Conservation (phyloP, 2,888 invertebrate species). For the Morpho deidamia region DNA sequence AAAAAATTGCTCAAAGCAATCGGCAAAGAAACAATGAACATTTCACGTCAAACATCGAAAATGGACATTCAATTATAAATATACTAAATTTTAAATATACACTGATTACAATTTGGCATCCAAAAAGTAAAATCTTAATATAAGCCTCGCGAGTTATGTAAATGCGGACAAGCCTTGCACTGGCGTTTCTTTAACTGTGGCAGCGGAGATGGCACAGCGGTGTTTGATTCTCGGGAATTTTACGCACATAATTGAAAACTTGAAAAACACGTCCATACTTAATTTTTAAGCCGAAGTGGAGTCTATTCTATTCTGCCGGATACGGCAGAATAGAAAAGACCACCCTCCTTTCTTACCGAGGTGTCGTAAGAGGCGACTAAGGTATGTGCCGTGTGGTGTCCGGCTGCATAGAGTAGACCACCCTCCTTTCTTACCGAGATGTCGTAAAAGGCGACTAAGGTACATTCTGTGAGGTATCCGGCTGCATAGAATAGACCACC, state of each 20-base stretch:
- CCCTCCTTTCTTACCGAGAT: too few relatives aligned
- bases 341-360: too few relatives aligned
- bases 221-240: conserved; percentile 8
- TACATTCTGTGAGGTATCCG: too few relatives aligned
- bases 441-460: too few relatives aligned
- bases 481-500: too few relatives aligned
- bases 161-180: conserved; percentile 63
- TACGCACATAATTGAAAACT: neutral
- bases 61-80: conserved; percentile 19
- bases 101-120: conserved; percentile 63
- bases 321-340: too few relatives aligned
- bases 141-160: conserved; percentile 50
- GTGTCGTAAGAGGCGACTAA: too few relatives aligned
- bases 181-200: conserved; percentile 21
- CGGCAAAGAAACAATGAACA: conserved; percentile 36
- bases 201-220: conserved; percentile 17
- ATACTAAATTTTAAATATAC: conserved; percentile 11
- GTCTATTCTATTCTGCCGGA: too few relatives aligned
- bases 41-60: conserved; percentile 46
- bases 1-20: conserved; percentile 53
- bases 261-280: neutral
- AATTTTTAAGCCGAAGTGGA: neutral
- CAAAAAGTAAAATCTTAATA: conserved; percentile 63
- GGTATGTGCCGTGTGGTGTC: too few relatives aligned
- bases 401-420: too few relatives aligned